Evolutionary conservation across 1,140 invertebrate species (phyloP).

Genomic region (Sycophila sp.): DNA sequence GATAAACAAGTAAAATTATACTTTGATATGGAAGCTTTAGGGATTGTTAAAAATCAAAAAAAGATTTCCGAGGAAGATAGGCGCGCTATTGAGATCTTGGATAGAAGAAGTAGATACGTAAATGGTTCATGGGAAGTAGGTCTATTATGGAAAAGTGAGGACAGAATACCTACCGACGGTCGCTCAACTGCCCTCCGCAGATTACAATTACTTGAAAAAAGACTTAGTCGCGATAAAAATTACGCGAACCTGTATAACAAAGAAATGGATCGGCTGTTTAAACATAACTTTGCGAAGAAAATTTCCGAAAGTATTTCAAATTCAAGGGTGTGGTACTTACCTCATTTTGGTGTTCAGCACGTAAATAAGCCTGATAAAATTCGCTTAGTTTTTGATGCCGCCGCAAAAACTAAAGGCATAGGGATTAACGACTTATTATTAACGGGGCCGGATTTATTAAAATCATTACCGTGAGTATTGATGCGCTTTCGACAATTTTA

Average conservation of each 20-base stretch:
- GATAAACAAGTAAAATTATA: background rate
- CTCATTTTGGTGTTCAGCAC: background rate
- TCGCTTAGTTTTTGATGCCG: background rate
- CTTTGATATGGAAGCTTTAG: background rate
- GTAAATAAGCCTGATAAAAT: background rate
- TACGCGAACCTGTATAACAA: background rate
- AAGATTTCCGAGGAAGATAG: background rate
- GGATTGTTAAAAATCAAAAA: background rate
- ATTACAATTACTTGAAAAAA: background rate
- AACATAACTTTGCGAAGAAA: background rate
- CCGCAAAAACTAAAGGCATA: background rate
- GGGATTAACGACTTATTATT: background rate
- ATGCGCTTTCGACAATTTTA: conserved; percentile 24
- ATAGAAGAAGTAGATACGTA: background rate
- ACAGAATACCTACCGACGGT: background rate
- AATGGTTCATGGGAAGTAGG: background rate
- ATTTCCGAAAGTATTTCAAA: too few relatives aligned
- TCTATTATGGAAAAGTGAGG: background rate
- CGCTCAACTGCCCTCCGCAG: background rate
- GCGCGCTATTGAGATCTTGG: background rate
- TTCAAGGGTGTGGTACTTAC: background rate
- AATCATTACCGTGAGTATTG: background rate
- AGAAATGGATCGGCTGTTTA: background rate
- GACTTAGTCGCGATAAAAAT: background rate
- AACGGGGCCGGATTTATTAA: background rate